These are phyloP conservation scores for Diaphora mendica DNA, from an alignment of 2,888 invertebrate species.

Conservation along the genomic window DNA sequence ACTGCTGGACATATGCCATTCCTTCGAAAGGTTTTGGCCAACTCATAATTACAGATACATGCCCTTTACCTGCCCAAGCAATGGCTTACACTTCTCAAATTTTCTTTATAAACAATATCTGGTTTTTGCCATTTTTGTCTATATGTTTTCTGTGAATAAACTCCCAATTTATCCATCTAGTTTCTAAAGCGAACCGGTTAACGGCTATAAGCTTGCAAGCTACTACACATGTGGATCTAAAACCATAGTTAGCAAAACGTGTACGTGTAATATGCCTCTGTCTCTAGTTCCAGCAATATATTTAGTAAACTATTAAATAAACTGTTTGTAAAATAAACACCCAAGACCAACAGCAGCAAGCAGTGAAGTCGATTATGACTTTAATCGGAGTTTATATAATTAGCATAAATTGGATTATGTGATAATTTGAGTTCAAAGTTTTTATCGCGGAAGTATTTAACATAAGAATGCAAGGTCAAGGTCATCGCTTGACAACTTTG, in stretches of 20 bases:
- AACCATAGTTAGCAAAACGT: too few relatives aligned
- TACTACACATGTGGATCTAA: too few relatives aligned
- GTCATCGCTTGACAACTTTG: constrained; percentile 9
- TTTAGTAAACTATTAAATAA: too few relatives aligned
- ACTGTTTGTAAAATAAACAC: neutral
- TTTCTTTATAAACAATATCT: too few relatives aligned
- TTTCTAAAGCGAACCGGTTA: neutral
- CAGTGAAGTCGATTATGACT: neutral
- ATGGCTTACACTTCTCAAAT: too few relatives aligned
- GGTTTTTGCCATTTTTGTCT: too few relatives aligned
- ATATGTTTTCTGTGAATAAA: neutral
- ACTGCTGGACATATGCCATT: too few relatives aligned
- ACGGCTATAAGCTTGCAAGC: neutral
- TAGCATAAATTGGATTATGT: neutral
- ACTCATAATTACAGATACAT: too few relatives aligned
- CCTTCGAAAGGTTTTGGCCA: too few relatives aligned
- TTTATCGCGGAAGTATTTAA: constrained; percentile 37
- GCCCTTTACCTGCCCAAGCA: too few relatives aligned
- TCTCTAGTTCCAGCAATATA: too few relatives aligned
- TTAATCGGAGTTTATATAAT: neutral
- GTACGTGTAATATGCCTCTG: too few relatives aligned
- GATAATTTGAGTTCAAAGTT: constrained; percentile 20
- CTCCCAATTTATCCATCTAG: neutral
- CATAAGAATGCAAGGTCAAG: constrained; percentile 39
- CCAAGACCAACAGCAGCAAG: neutral